Conservation (phyloP, 2,888 invertebrate species). For the Lacanobia oleracea region DNA sequence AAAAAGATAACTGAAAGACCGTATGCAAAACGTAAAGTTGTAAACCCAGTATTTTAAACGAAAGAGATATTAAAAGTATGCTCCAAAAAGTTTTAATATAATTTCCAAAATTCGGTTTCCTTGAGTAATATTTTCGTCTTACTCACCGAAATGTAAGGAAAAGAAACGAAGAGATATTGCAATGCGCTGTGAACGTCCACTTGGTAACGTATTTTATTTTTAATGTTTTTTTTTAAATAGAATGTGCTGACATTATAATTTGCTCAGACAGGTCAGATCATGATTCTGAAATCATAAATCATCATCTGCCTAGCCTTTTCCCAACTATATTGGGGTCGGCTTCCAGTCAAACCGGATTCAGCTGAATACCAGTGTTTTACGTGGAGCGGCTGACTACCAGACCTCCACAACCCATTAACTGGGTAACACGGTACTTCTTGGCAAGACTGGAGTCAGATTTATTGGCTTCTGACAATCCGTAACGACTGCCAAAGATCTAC, state of each 20-base stretch:
- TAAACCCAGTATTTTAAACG: constrained; percentile 1
- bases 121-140: constrained; percentile 1
- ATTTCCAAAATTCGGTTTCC: constrained; percentile 4
- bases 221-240: background rate
- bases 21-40: background rate
- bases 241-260: background rate
- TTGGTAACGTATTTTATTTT: constrained; percentile 9
- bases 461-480: too few relatives aligned
- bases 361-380: too few relatives aligned
- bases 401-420: too few relatives aligned
- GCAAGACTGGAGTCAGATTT: too few relatives aligned
- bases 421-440: too few relatives aligned
- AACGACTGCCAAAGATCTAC: too few relatives aligned
- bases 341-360: too few relatives aligned
- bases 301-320: too few relatives aligned
- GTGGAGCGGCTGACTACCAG: too few relatives aligned
- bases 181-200: background rate
- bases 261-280: background rate
- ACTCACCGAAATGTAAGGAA: constrained; percentile 21
- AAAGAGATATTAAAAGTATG: constrained; percentile 24
- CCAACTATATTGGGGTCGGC: too few relatives aligned
- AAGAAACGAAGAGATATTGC: constrained; percentile 5
- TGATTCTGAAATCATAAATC: background rate
- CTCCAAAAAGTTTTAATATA: constrained; percentile 40
- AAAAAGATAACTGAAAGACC: background rate